Percentiles rank a stretch among this genome's conserved stretches.
Evolutionary conservation across 1,140 invertebrate species (phyloP).

Genomic region (Zaprionus davidi): DNA sequence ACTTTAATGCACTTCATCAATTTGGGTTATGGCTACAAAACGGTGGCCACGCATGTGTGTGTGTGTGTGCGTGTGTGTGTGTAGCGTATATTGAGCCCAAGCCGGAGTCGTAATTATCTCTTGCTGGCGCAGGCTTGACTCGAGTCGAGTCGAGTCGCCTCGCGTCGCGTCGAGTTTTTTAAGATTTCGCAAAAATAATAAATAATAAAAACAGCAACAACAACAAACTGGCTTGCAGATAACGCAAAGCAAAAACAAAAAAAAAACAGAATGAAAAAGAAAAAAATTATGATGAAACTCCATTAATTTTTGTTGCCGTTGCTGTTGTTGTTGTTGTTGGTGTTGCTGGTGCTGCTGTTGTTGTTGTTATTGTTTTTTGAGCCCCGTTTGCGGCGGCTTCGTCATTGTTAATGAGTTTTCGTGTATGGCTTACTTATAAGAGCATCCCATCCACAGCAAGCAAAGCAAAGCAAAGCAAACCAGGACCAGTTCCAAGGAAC

Average conservation of each 20-base stretch:
- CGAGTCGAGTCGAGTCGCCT: slow-evolving; percentile 17
- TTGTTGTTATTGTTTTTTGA: slow-evolving; percentile 50
- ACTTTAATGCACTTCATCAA: slow-evolving; percentile 79
- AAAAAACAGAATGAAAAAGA: slow-evolving; percentile 45
- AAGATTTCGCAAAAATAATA: slow-evolving; percentile 72
- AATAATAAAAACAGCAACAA: slow-evolving; percentile 67
- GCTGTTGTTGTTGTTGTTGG: slow-evolving; percentile 21
- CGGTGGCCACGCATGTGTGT: slow-evolving; percentile 11
- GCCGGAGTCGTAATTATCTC: slow-evolving; percentile 56
- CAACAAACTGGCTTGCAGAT: slow-evolving; percentile 49
- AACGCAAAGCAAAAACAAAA: slow-evolving; percentile 13
- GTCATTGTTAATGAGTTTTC: slow-evolving; percentile 83
- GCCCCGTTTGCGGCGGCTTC: slow-evolving; percentile 42
- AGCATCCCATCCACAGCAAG: slow-evolving; percentile 1
- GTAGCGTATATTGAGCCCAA: slow-evolving; percentile 9
- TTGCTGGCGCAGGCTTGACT: slow-evolving; percentile 38
- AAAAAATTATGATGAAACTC: slow-evolving; percentile 81
- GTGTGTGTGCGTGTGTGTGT: neutral
- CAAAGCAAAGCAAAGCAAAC: neutral
- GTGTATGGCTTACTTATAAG: slow-evolving; percentile 80
- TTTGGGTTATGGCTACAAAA: slow-evolving; percentile 68
- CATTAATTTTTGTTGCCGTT: slow-evolving; percentile 74
- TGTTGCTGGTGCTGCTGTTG: slow-evolving; percentile 17
- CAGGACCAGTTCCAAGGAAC: slow-evolving; percentile 75
- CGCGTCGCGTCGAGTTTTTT: slow-evolving; percentile 41